Conservation (phyloP, 2,797 vertebrate genomes). For the Chelidonichthys spinosus region DNA sequence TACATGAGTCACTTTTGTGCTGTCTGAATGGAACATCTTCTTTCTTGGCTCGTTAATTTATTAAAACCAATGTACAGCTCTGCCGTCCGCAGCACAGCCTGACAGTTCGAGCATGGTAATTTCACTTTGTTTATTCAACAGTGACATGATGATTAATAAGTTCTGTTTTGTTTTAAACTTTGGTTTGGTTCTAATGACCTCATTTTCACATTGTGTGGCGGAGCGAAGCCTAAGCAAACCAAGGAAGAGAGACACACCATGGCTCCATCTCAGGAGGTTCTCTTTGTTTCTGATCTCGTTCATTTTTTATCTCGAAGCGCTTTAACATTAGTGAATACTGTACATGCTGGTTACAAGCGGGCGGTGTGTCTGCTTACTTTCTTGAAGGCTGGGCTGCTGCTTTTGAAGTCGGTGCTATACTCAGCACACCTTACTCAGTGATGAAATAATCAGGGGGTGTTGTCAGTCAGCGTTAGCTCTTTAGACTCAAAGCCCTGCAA, state of each 20-base stretch:
- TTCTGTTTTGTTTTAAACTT: slow-evolving; percentile 34
- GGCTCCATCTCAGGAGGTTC: slow-evolving; percentile 5
- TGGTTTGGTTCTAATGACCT: slow-evolving; percentile 41
- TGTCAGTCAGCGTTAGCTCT: slow-evolving; percentile 65
- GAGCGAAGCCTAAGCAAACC: slow-evolving; percentile 3
- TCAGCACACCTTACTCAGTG: slow-evolving; percentile 50
- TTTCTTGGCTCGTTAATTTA: slow-evolving; percentile 67
- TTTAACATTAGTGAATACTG: neutral
- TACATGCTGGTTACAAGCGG: neutral
- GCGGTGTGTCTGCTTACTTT: neutral
- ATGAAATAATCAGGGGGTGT: slow-evolving; percentile 59
- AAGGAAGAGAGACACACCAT: slow-evolving; percentile 7
- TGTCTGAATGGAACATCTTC: slow-evolving; percentile 63
- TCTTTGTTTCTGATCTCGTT: slow-evolving; percentile 12
- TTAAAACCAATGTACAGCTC: slow-evolving; percentile 57
- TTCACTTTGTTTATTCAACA: slow-evolving; percentile 67
- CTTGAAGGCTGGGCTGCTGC: slow-evolving; percentile 14
- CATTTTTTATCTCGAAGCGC: neutral
- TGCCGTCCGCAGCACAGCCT: slow-evolving; percentile 29
- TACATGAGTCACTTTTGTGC: slow-evolving; percentile 69
- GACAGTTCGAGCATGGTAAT: slow-evolving; percentile 55
- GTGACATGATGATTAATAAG: slow-evolving; percentile 60
- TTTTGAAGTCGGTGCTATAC: slow-evolving; percentile 26
- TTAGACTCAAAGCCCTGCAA: slow-evolving; percentile 30
- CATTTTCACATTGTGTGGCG: slow-evolving; percentile 36